Percentiles rank a stretch among this genome's conserved stretches.
phyloP scores from a whole-genome alignment of 2,888 invertebrate genomes.

The Palloptera scutellata region DNA sequence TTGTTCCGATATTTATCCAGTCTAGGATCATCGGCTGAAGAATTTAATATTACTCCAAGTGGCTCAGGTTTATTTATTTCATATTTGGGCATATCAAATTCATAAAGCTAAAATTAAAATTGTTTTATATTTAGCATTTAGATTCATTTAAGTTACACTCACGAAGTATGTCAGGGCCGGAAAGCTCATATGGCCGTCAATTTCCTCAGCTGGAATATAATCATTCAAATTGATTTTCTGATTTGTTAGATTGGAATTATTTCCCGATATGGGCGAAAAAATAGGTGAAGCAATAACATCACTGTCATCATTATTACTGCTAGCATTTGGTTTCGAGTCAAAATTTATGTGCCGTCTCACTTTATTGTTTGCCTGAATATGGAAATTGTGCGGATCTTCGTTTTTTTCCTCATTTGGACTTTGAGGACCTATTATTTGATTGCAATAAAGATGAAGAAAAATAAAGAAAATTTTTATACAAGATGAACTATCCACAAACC shows the following conservation, averaged over 20 bases:
- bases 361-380: not conserved
- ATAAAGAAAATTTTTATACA: not conserved
- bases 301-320: not conserved
- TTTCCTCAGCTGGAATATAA: conserved; percentile 37
- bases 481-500: no score
- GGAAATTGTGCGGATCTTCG: not conserved
- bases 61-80: conserved; percentile 35
- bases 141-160: conserved; percentile 26
- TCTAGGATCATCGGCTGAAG: conserved; percentile 38
- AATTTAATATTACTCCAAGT: conserved; percentile 36
- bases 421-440: conserved; percentile 13
- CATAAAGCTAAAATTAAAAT: conserved; percentile 33
- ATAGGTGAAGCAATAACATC: conserved; percentile 20
- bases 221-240: conserved; percentile 21
- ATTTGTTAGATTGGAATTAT: conserved; percentile 25
- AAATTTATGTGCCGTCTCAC: conserved; percentile 16
- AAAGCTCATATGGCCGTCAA: conserved; percentile 37
- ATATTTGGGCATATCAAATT: conserved; percentile 36
- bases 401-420: conserved; percentile 6
- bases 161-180: conserved; percentile 37
- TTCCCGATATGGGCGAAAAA: conserved; percentile 33
- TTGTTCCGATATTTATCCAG: conserved; percentile 35
- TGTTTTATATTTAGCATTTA: not conserved
- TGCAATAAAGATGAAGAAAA: not conserved
- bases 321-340: not conserved